A percentile compares a stretch with the other conserved stretches of the same genome.
Evolutionary conservation across 1,140 invertebrate species (phyloP).

Genomic region (Rhopalosiphum padi): DNA sequence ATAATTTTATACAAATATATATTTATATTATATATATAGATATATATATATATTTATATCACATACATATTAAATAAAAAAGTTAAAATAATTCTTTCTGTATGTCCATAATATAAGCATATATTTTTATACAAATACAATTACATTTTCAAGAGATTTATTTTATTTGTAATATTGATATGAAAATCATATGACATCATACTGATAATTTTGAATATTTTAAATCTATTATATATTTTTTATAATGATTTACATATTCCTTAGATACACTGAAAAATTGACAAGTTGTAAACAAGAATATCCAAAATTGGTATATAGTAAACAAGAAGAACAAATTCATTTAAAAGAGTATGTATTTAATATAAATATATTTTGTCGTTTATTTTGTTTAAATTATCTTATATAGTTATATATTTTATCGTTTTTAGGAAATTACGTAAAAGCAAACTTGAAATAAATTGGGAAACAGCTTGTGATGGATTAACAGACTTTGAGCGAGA

Average conservation of each 20-base stretch:
- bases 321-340: conserved; percentile 45
- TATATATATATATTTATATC: no score
- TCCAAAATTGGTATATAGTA: conserved; percentile 21
- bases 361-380: neutral
- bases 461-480: conserved; percentile 34
- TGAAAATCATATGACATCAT: neutral
- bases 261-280: conserved; percentile 25
- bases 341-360: conserved; percentile 46
- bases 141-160: neutral
- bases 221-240: neutral
- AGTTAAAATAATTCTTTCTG: neutral
- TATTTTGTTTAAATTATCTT: neutral
- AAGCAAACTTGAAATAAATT: conserved; percentile 28
- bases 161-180: neutral
- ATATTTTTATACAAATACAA: neutral
- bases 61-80: neutral
- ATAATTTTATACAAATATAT: no score
- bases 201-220: neutral
- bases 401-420: neutral
- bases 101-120: neutral
- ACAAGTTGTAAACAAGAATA: neutral
- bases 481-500: conserved; percentile 45
- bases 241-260: neutral
- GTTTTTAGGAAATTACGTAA: conserved; percentile 41
- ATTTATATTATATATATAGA: no score